Evolutionary conservation across 2,113 vertebrate genomes (phyloP).

Genomic region (Zapornia atra): DNA sequence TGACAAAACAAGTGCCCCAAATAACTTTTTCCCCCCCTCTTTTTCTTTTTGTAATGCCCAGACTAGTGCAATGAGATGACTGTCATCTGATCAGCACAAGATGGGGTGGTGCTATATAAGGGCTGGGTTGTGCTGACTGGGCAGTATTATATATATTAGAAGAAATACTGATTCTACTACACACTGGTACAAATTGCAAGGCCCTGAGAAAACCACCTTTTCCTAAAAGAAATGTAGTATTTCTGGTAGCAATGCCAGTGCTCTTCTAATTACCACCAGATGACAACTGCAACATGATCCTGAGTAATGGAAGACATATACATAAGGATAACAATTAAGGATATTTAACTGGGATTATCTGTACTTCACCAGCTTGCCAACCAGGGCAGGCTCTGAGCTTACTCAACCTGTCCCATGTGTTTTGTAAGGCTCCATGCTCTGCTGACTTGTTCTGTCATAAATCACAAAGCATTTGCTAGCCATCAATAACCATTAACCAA

Average conservation of each 20-base stretch:
- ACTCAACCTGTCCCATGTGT: neutral
- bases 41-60: neutral
- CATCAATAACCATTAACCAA: conserved; percentile 43
- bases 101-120: neutral
- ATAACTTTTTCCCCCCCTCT: neutral
- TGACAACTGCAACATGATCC: neutral
- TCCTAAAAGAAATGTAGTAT: neutral
- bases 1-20: neutral
- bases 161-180: neutral
- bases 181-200: neutral
- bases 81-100: neutral
- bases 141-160: neutral
- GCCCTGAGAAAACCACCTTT: neutral
- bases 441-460: conserved; percentile 25
- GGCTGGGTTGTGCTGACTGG: neutral
- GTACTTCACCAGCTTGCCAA: conserved; percentile 18
- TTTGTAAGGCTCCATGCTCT: conserved; percentile 42
- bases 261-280: neutral
- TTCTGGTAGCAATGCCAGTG: neutral
- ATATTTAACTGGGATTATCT: conserved; percentile 41
- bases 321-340: neutral
- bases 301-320: neutral
- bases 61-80: neutral
- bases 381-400: neutral
- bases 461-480: neutral